These are phyloP conservation scores for Procambarus clarkii DNA, from an alignment of 1,140 invertebrate species.

Conservation along the genomic window DNA sequence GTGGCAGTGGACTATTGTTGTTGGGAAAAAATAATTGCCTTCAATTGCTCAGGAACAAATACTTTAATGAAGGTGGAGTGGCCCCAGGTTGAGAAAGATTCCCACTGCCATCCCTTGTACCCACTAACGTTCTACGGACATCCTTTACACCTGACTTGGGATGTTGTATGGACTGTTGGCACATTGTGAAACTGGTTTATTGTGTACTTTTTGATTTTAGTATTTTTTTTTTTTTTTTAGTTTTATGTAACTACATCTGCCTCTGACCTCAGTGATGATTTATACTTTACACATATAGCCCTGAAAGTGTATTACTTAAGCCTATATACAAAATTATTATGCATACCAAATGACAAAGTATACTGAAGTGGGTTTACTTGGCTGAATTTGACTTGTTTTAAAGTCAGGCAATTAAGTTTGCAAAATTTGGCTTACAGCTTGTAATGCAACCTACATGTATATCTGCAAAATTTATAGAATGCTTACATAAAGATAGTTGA, in stretches of 20 bases:
- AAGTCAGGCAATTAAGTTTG: constrained; percentile 54
- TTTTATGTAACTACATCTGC: constrained; percentile 41
- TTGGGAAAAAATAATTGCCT: background rate
- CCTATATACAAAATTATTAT: background rate
- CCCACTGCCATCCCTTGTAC: constrained; percentile 25
- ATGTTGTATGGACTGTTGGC: constrained; percentile 3
- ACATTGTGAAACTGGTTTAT: constrained; percentile 27
- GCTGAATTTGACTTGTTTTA: constrained; percentile 64
- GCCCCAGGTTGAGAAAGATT: constrained; percentile 12
- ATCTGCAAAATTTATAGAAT: constrained; percentile 14
- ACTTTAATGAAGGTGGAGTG: constrained; percentile 14
- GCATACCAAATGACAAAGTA: constrained; percentile 50
- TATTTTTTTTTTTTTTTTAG: background rate
- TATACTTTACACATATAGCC: constrained; percentile 45
- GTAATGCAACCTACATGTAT: constrained; percentile 35
- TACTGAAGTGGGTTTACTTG: constrained; percentile 37
- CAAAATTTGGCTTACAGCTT: constrained; percentile 49
- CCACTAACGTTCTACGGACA: background rate
- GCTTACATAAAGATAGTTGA: background rate
- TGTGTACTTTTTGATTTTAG: background rate
- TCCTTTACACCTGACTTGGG: background rate
- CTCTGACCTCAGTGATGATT: constrained; percentile 63
- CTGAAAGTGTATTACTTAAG: constrained; percentile 24
- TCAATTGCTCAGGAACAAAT: constrained; percentile 50
- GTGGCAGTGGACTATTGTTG: background rate